phyloP scores from a whole-genome alignment of 2,797 vertebrate genomes.

The Tamandua tetradactyla region DNA sequence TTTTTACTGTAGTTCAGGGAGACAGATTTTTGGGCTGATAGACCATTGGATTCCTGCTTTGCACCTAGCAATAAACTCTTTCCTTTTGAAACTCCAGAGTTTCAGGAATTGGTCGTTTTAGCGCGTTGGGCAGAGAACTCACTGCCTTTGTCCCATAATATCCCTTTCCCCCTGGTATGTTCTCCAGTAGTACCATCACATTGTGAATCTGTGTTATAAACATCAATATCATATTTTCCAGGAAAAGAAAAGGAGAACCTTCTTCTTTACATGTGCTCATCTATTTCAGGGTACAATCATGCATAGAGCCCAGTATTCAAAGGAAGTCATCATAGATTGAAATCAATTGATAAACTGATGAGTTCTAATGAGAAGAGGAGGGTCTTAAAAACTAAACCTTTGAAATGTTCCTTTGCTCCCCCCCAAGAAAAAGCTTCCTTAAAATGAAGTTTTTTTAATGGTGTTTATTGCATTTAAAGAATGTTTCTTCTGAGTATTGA shows the following conservation, averaged over 20 bases:
- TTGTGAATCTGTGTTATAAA: background rate
- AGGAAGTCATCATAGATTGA: constrained; percentile 12
- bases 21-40: no score
- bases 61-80: no score
- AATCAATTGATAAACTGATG: background rate
- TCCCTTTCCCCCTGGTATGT: background rate
- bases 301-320: background rate
- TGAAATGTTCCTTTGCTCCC: background rate
- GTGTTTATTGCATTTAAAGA: background rate
- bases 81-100: no score
- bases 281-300: background rate
- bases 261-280: background rate
- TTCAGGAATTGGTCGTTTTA: no score
- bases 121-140: no score
- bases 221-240: background rate
- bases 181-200: background rate
- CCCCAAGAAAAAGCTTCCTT: background rate
- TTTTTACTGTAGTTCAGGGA: no score
- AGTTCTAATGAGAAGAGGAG: background rate
- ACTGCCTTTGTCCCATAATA: no score
- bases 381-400: background rate
- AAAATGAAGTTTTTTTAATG: background rate
- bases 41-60: no score
- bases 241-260: constrained; percentile 11
- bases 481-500: background rate